Conservation (phyloP, 2,113 vertebrate genomes). For the Lophotis ruficrista region DNA sequence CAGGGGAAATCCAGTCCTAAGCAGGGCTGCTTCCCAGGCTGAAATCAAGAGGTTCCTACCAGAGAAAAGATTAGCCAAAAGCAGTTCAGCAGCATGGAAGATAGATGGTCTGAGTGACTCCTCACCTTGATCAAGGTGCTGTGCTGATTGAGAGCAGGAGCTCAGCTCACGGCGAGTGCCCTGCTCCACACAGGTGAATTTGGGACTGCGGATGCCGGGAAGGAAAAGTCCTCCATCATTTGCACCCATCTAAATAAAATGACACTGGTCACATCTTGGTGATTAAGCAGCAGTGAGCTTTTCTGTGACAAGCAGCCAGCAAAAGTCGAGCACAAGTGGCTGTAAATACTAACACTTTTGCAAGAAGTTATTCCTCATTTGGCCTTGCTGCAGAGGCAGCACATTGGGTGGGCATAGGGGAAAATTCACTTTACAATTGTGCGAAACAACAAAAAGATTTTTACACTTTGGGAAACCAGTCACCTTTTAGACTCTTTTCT, state of each 20-base stretch:
- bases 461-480: not conserved
- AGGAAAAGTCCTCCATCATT: not conserved
- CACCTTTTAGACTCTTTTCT: not conserved
- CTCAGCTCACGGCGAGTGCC: not conserved
- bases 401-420: not conserved
- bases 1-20: not conserved
- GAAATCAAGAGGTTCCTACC: not conserved
- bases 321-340: not conserved
- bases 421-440: not conserved
- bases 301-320: not conserved
- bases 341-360: not conserved
- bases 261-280: not conserved
- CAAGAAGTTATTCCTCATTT: not conserved
- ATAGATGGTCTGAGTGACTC: not conserved
- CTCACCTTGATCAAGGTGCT: not conserved
- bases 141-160: not conserved
- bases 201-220: not conserved
- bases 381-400: not conserved
- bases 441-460: not conserved
- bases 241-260: not conserved
- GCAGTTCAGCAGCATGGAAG: accelerated
- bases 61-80: not conserved
- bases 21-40: not conserved
- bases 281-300: not conserved
- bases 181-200: not conserved